Conservation (phyloP, 2,888 invertebrate species). For the Drosophila putrida region DNA sequence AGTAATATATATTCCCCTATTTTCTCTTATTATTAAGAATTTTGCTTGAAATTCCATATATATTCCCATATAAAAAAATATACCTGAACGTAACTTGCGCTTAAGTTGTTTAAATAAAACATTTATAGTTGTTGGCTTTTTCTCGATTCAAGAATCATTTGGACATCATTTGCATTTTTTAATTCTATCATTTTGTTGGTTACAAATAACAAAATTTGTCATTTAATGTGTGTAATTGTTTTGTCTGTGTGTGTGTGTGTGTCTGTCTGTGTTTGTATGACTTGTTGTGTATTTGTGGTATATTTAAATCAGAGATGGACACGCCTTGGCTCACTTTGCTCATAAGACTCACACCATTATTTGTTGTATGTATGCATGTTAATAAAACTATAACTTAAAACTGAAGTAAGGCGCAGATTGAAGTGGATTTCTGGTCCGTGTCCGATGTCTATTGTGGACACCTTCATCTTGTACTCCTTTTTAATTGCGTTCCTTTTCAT, state of each 20-base stretch:
- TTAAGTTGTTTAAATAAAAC: neutral
- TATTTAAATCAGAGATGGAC: neutral
- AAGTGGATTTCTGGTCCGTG: neutral
- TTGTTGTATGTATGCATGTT: constrained; percentile 5
- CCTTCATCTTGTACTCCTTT: neutral
- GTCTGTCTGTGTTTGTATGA: constrained; percentile 8
- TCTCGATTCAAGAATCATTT: constrained; percentile 2
- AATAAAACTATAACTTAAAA: constrained; percentile 22
- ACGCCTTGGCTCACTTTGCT: no score
- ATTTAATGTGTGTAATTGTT: constrained; percentile 19
- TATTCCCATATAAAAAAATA: no score
- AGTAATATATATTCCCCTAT: no score
- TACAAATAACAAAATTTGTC: constrained; percentile 29
- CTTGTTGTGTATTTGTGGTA: neutral
- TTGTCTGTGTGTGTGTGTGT: constrained; percentile 13
- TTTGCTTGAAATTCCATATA: no score
- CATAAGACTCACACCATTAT: no score
- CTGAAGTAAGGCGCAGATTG: constrained; percentile 14
- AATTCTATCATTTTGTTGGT: constrained; percentile 14
- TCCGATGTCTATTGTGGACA: neutral
- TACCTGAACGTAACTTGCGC: no score
- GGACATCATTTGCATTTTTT: constrained; percentile 17
- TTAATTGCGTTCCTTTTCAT: no score
- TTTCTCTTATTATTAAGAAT: no score
- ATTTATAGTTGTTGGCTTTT: neutral